These are phyloP conservation scores for Tor tambroides DNA, from an alignment of 2,113 vertebrate genomes.

Conservation along the genomic window DNA sequence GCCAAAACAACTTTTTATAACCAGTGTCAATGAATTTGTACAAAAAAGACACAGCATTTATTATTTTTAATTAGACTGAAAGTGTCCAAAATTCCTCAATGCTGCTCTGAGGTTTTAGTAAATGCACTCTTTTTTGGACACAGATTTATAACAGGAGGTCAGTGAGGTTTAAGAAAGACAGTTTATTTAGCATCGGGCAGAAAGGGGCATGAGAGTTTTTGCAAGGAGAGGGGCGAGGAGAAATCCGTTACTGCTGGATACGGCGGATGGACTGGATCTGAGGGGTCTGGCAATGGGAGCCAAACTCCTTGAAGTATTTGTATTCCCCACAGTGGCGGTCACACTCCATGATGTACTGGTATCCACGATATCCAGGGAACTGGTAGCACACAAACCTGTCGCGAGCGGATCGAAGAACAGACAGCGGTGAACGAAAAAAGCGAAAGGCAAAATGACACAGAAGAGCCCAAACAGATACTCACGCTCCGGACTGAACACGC, in stretches of 20 bases:
- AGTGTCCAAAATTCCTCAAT: not conserved
- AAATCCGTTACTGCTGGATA: constrained; percentile 85
- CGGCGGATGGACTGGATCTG: constrained; percentile 94
- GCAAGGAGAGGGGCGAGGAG: constrained; percentile 49
- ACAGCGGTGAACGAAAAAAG: constrained; percentile 10
- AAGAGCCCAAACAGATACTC: constrained; percentile 68
- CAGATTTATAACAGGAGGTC: constrained; percentile 62
- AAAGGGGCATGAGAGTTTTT: constrained; percentile 59
- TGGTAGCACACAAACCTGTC: constrained; percentile 92
- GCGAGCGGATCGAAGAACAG: not conserved
- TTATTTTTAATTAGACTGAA: not conserved
- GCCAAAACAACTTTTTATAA: too few species aligned
- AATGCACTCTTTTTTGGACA: not conserved
- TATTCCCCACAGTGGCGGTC: constrained; percentile 88
- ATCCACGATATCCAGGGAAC: constrained; percentile 92
- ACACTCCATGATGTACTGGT: constrained; percentile 93
- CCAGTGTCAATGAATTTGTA: not conserved
- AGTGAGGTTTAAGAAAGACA: constrained; percentile 76
- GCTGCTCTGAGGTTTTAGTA: not conserved
- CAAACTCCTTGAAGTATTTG: constrained; percentile 90
- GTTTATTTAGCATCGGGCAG: constrained; percentile 75
- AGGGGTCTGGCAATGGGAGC: constrained; percentile 88
- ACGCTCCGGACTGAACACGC: constrained; percentile 86
- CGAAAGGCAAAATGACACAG: not conserved
- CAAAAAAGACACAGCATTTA: not conserved